phyloP scores from a whole-genome alignment of 2,797 vertebrate genomes.

The Pangasius krempfi region DNA sequence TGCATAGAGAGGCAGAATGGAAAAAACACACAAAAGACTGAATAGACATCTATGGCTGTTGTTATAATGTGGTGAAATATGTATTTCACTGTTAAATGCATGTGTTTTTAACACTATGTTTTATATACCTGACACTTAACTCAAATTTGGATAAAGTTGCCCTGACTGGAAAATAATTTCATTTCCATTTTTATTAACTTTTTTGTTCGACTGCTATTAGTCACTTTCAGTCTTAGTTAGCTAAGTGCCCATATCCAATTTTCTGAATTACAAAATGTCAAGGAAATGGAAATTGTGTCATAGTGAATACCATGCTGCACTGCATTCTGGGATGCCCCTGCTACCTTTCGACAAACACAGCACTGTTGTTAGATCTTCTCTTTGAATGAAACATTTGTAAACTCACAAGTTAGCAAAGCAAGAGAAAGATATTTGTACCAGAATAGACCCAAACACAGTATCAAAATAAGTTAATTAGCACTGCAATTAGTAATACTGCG shows the following conservation, averaged over 20 bases:
- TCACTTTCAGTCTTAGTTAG: not conserved
- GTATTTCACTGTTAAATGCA: not conserved
- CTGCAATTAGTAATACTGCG: not conserved
- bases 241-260: not conserved
- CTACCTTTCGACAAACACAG: not conserved
- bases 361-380: not conserved
- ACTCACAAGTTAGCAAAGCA: too few species aligned
- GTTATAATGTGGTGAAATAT: conserved; percentile 14
- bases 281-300: not conserved
- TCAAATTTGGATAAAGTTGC: not conserved
- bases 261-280: not conserved
- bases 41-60: not conserved
- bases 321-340: not conserved
- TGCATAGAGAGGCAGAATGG: conserved; percentile 19
- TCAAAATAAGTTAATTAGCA: not conserved
- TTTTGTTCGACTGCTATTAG: not conserved
- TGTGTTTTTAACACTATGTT: not conserved
- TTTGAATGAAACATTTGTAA: not conserved
- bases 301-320: not conserved
- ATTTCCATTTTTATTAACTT: not conserved
- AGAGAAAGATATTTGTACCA: not conserved
- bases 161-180: not conserved
- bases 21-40: conserved; percentile 21
- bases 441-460: not conserved
- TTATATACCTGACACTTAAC: not conserved